These are phyloP conservation scores for Cyclophora albipunctata DNA, from an alignment of 2,888 invertebrate genomes.

Conservation along the genomic window DNA sequence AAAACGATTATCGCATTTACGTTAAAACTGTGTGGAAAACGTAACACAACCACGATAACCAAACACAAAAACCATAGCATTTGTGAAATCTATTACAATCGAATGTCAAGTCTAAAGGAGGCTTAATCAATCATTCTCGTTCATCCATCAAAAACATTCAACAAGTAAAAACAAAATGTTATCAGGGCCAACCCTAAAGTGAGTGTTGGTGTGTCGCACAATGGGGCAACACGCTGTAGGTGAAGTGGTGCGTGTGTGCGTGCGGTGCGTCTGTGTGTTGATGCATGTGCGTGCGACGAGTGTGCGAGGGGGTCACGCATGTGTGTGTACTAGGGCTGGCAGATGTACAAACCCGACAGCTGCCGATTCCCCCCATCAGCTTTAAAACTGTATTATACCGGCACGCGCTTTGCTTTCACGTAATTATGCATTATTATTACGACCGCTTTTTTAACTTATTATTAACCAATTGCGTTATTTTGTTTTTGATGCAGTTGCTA, in stretches of 20 bases:
- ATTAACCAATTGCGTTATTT: slow-evolving; percentile 44
- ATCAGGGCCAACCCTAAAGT: slow-evolving; percentile 46
- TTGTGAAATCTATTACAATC: slow-evolving; percentile 52
- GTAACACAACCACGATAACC: slow-evolving; percentile 23
- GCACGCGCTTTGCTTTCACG: slow-evolving; percentile 69
- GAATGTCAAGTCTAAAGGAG: slow-evolving; percentile 42
- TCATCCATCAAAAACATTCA: slow-evolving; percentile 71
- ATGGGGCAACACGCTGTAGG: slow-evolving; percentile 53
- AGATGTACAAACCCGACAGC: slow-evolving; percentile 65
- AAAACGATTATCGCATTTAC: too few species aligned
- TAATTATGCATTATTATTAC: slow-evolving; percentile 69
- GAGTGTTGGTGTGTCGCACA: slow-evolving; percentile 30
- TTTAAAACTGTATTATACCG: slow-evolving; percentile 45
- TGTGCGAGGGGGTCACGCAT: slow-evolving; percentile 22
- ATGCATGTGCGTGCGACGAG: slow-evolving; percentile 20
- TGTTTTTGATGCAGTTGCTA: slow-evolving; percentile 56
- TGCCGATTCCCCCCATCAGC: slow-evolving; percentile 51
- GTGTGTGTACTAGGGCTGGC: slow-evolving; percentile 51
- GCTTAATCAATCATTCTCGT: slow-evolving; percentile 62
- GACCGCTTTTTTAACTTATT: slow-evolving; percentile 46
- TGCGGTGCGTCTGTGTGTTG: slow-evolving; percentile 21
- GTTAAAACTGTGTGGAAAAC: slow-evolving; percentile 1
- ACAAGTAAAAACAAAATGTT: slow-evolving; percentile 74
- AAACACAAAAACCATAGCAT: slow-evolving; percentile 31
- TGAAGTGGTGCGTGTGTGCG: slow-evolving; percentile 29